Evolutionary conservation across 1,140 invertebrate species (phyloP).

Genomic region (Ooceraea biroi): DNA sequence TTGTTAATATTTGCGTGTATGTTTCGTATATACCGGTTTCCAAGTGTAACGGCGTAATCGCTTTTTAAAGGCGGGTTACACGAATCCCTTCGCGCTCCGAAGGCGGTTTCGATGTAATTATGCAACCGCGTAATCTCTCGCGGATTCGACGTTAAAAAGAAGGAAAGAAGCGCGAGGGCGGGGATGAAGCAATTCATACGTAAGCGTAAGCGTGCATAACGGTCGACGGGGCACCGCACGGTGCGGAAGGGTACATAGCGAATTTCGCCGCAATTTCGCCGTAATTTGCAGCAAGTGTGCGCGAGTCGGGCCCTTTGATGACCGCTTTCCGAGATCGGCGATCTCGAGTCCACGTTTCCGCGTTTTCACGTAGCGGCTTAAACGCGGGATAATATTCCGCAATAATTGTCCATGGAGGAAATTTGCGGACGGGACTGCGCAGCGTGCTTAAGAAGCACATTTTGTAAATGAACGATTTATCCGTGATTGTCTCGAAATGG

Average conservation of each 20-base stretch:
- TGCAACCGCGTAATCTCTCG: constrained; percentile 46
- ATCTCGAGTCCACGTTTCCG: constrained; percentile 42
- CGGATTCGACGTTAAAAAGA: constrained; percentile 44
- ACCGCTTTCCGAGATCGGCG: constrained; percentile 32
- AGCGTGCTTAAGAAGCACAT: not conserved
- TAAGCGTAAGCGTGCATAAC: constrained; percentile 48
- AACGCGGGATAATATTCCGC: constrained; percentile 46
- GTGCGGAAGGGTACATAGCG: constrained; percentile 43
- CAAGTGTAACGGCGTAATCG: constrained; percentile 30
- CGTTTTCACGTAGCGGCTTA: constrained; percentile 31
- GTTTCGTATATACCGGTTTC: constrained; percentile 11
- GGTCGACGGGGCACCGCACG: constrained; percentile 29
- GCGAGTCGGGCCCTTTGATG: constrained; percentile 59
- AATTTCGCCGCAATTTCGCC: constrained; percentile 59
- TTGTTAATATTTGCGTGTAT: constrained; percentile 1
- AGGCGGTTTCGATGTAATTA: constrained; percentile 35
- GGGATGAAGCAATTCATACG: constrained; percentile 28
- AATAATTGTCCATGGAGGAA: constrained; percentile 43
- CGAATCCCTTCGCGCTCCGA: constrained; percentile 4
- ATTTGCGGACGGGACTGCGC: constrained; percentile 28
- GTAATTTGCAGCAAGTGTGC: constrained; percentile 50
- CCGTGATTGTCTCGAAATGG: constrained; percentile 24
- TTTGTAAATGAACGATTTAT: constrained; percentile 39
- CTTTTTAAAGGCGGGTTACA: constrained; percentile 53
- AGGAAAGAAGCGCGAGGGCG: constrained; percentile 1